Evolutionary conservation across 2,888 invertebrate genomes (phyloP).

Genomic region (Rhagonycha lutea): DNA sequence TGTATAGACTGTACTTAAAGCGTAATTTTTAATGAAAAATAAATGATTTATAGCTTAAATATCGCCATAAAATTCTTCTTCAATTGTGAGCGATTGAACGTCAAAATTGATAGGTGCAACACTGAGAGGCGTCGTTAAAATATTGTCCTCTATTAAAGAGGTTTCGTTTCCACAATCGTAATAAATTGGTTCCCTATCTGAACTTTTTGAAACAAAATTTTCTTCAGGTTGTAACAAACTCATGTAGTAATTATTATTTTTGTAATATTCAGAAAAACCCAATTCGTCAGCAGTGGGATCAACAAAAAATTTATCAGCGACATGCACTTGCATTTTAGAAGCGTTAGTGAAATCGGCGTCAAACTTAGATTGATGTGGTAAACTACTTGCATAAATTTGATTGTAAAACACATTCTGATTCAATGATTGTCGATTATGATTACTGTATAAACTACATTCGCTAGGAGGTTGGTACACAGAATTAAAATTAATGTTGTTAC

Average conservation of each 20-base stretch:
- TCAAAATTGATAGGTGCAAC: slow-evolving; percentile 25
- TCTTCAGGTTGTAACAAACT: neutral
- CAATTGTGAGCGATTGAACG: slow-evolving; percentile 23
- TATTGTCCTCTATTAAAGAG: neutral
- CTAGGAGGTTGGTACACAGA: slow-evolving; percentile 30
- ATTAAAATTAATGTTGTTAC: slow-evolving; percentile 41
- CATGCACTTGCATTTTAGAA: slow-evolving; percentile 4
- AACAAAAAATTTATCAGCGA: slow-evolving; percentile 2
- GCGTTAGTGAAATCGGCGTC: slow-evolving; percentile 3
- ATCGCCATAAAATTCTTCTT: slow-evolving; percentile 34
- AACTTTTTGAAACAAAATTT: neutral
- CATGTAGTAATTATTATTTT: neutral
- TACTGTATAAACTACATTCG: slow-evolving; percentile 47
- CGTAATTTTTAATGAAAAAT: neutral
- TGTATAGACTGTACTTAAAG: neutral
- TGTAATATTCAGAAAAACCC: neutral
- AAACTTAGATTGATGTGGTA: slow-evolving; percentile 35
- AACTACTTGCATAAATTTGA: slow-evolving; percentile 54
- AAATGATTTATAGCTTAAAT: slow-evolving; percentile 23
- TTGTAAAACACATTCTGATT: slow-evolving; percentile 37
- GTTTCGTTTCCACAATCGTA: neutral
- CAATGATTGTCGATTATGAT: slow-evolving; percentile 41
- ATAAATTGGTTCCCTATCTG: neutral
- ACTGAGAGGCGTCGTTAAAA: neutral
- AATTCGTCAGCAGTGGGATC: neutral